Percentiles rank a stretch among this genome's conserved stretches.
Evolutionary conservation across 2,113 vertebrate genomes (phyloP).

Genomic region (Archilochus colubris): DNA sequence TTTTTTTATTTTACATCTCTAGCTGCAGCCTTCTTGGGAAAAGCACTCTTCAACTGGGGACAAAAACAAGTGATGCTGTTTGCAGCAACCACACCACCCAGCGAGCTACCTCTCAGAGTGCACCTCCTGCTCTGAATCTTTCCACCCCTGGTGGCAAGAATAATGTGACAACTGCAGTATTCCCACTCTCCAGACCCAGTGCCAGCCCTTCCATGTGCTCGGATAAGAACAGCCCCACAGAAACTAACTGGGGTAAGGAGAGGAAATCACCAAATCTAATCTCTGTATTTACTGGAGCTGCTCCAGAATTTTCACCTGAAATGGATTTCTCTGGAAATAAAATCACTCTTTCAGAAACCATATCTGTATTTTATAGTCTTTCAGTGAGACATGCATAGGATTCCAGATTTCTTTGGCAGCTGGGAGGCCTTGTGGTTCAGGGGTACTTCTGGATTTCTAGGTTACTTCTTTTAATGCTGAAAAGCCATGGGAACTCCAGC

Average conservation of each 20-base stretch:
- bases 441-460: background rate
- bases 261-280: background rate
- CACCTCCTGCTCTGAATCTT: background rate
- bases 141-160: background rate
- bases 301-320: background rate
- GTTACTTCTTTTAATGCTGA: background rate
- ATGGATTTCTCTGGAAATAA: background rate
- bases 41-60: background rate
- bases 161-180: rapidly evolving
- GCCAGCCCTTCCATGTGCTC: background rate
- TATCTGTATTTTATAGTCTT: background rate
- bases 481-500: background rate
- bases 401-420: background rate
- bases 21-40: conserved; percentile 67
- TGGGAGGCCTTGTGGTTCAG: background rate
- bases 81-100: conserved; percentile 28
- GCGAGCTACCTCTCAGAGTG: rapidly evolving
- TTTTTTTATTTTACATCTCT: background rate
- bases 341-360: background rate
- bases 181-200: background rate
- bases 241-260: conserved; percentile 48
- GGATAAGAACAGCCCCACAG: background rate
- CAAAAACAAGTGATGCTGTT: conserved; percentile 2
- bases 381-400: background rate
- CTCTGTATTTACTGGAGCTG: background rate